phyloP scores from a whole-genome alignment of 2,113 vertebrate species.

The Fulica atra region DNA sequence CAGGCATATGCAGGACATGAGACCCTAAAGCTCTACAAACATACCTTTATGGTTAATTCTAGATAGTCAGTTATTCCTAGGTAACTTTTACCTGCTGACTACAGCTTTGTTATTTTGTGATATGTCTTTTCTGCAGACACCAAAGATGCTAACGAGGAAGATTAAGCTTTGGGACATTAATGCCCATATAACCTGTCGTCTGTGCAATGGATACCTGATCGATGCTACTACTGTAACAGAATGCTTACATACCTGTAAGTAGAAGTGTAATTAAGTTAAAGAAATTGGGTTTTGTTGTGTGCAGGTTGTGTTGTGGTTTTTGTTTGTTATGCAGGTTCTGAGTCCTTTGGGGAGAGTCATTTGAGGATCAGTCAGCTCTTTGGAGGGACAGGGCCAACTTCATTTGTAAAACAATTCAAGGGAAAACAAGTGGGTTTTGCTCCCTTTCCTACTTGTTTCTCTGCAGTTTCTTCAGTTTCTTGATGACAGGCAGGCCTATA shows the following conservation, averaged over 20 bases:
- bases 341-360: background rate
- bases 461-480: background rate
- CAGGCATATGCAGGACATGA: rapidly evolving
- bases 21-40: background rate
- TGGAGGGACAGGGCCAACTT: background rate
- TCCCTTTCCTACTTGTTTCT: background rate
- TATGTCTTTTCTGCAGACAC: constrained; percentile 81
- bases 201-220: constrained; percentile 98
- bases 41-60: background rate
- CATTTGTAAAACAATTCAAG: background rate
- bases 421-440: rapidly evolving
- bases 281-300: background rate
- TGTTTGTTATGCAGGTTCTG: background rate
- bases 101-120: background rate
- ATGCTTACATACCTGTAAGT: constrained; percentile 98
- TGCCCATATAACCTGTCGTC: constrained; percentile 97
- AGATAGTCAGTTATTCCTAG: background rate
- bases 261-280: background rate
- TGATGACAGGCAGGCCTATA: background rate
- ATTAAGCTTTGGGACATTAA: constrained; percentile 99
- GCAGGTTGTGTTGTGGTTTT: too few relatives aligned
- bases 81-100: background rate
- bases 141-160: constrained; percentile 99
- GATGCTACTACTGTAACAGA: constrained; percentile 98
- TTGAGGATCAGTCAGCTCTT: background rate